Evolutionary conservation across 2,113 vertebrate genomes (phyloP).

Genomic region (Lichenostomus cassidix): DNA sequence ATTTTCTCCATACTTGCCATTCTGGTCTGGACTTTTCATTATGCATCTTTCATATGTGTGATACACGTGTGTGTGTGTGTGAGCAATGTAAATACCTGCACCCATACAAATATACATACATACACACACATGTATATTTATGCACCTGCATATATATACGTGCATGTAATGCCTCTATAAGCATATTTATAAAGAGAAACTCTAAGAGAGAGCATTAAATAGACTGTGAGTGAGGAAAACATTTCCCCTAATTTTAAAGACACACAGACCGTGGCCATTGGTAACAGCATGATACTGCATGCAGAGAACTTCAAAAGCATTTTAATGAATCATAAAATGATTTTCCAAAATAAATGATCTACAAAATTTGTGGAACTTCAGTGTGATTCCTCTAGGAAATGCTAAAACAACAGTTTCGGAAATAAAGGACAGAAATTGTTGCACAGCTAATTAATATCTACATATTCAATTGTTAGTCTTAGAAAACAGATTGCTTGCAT

Average conservation of each 20-base stretch:
- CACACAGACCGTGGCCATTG: not conserved
- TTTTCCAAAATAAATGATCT: not conserved
- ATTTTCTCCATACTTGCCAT: constrained; percentile 4
- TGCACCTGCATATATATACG: accelerated
- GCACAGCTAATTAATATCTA: not conserved
- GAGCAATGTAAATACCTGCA: not conserved
- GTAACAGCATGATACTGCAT: not conserved
- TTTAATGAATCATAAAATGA: not conserved
- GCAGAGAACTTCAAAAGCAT: not conserved
- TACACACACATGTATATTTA: accelerated
- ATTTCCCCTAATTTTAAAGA: not conserved
- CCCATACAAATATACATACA: accelerated
- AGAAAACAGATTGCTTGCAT: not conserved
- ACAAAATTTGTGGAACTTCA: not conserved
- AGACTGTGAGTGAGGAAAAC: not conserved
- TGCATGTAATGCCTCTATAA: not conserved
- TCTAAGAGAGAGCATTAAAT: not conserved
- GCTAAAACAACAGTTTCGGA: not conserved
- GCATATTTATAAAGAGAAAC: not conserved
- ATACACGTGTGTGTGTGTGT: not conserved
- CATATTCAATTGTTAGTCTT: not conserved
- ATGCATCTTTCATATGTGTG: not conserved
- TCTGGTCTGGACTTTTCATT: not conserved
- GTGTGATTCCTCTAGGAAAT: not conserved
- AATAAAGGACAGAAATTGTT: not conserved